Evolutionary conservation across 2,113 vertebrate species (phyloP).

Genomic region (Istiophorus platypterus): DNA sequence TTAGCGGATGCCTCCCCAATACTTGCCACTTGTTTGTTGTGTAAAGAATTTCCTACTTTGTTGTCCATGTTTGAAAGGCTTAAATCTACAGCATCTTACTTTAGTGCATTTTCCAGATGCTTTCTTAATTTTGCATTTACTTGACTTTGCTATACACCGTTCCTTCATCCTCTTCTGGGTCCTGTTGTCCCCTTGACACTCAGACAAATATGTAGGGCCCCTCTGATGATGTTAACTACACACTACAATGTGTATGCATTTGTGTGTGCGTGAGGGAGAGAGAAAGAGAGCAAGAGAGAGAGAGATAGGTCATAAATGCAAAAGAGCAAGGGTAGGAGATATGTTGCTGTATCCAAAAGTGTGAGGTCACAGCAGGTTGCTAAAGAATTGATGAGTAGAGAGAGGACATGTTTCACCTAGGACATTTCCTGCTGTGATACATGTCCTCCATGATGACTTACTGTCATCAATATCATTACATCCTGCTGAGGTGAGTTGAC

Average conservation of each 20-base stretch:
- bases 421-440: constrained; percentile 79
- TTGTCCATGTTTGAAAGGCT: neutral
- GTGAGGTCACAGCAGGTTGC: constrained; percentile 77
- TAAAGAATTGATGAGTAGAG: constrained; percentile 81
- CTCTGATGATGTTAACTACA: constrained; percentile 8
- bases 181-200: neutral
- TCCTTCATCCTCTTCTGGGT: neutral
- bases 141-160: neutral
- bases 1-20: neutral
- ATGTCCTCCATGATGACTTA: constrained; percentile 76
- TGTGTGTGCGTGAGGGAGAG: constrained; percentile 1
- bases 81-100: neutral
- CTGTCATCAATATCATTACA: constrained; percentile 85
- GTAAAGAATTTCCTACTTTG: neutral
- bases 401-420: constrained; percentile 79
- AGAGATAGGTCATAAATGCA: neutral
- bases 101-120: neutral
- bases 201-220: neutral
- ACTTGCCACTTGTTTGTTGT: neutral
- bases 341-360: constrained; percentile 49
- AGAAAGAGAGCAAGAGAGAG: constrained; percentile 25
- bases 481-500: constrained; percentile 75
- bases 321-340: constrained; percentile 36
- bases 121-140: neutral
- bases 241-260: constrained; percentile 4